Conservation (phyloP, 2,797 vertebrate species). For the Sciurus carolinensis region DNA sequence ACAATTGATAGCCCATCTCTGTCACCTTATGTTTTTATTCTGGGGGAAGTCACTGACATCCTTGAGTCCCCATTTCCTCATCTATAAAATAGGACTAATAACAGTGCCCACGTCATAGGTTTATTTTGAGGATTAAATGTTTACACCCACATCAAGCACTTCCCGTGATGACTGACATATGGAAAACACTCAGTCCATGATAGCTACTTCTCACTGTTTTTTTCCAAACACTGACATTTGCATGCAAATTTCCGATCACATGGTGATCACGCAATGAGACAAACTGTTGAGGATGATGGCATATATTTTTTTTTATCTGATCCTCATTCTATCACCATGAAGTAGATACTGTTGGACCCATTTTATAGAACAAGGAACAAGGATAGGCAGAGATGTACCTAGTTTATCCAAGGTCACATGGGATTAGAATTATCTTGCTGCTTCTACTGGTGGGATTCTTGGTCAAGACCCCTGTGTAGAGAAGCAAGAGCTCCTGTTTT, state of each 20-base stretch:
- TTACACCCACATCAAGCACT: not conserved
- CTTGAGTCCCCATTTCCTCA: not conserved
- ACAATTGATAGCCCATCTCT: not conserved
- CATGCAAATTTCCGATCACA: not conserved
- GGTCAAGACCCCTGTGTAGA: not conserved
- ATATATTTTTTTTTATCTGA: not conserved
- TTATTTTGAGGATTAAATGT: not conserved
- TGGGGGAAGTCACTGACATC: not conserved
- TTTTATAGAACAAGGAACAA: not conserved
- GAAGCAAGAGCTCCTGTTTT: not conserved
- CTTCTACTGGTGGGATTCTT: rapidly evolving
- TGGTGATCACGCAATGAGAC: not conserved
- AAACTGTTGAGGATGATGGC: not conserved
- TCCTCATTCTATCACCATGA: not conserved
- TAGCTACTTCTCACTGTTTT: not conserved
- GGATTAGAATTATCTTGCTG: not conserved
- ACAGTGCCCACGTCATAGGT: not conserved
- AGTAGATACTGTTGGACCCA: not conserved
- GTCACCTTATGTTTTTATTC: not conserved
- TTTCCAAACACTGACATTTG: not conserved
- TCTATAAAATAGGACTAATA: not conserved
- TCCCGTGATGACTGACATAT: not conserved
- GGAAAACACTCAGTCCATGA: not conserved
- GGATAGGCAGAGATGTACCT: not conserved
- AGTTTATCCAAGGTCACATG: not conserved